A percentile compares a stretch with the other conserved stretches of the same genome.
phyloP scores from a whole-genome alignment of 2,888 invertebrate species.

The Xestia ashworthii region DNA sequence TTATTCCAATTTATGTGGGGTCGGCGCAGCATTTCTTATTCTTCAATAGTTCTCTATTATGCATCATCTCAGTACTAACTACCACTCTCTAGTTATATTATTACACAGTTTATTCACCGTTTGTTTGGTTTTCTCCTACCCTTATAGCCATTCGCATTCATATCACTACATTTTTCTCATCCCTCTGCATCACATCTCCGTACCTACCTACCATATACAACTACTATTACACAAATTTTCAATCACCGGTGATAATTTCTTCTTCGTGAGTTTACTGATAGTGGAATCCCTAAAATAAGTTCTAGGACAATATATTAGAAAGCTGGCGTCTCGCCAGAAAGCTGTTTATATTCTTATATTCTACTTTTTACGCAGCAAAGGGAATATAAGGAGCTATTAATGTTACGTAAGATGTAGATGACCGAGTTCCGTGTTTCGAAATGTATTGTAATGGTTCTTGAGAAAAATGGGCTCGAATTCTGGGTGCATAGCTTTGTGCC shows the following conservation, averaged over 20 bases:
- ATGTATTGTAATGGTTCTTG: conserved; percentile 48
- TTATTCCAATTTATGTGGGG: background rate
- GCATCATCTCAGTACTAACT: background rate
- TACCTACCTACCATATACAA: no score
- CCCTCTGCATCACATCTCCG: background rate
- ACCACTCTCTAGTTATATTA: background rate
- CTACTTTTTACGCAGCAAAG: conserved; percentile 44
- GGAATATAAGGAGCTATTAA: conserved; percentile 49
- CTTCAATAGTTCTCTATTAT: background rate
- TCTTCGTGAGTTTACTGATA: conserved; percentile 10
- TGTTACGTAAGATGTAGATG: conserved; percentile 34
- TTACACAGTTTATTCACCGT: background rate
- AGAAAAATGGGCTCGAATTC: conserved; percentile 45
- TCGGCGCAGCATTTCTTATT: background rate
- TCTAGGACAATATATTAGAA: conserved; percentile 31
- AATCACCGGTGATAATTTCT: background rate
- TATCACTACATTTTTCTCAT: background rate
- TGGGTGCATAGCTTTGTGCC: conserved; percentile 16
- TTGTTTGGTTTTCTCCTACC: background rate
- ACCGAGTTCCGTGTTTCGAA: conserved; percentile 49
- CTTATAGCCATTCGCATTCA: background rate
- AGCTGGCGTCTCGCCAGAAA: conserved; percentile 54
- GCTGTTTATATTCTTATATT: conserved; percentile 53
- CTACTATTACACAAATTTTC: background rate
- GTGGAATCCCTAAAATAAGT: conserved; percentile 47